Percentiles rank a stretch among this genome's conserved stretches.
Conservation (phyloP, 1,140 invertebrate species). For the Ceratina calcarata region DNA sequence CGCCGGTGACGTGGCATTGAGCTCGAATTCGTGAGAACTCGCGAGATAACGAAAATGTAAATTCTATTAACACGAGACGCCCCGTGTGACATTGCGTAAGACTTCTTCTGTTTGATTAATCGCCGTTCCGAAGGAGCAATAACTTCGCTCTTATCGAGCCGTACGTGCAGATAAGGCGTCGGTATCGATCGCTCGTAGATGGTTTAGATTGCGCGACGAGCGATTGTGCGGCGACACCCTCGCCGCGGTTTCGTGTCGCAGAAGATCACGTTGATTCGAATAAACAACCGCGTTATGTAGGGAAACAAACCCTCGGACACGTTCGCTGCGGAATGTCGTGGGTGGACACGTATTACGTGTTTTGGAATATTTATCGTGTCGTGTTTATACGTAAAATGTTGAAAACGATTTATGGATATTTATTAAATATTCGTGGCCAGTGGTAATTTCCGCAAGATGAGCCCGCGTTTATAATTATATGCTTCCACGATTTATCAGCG, state of each 20-base stretch:
- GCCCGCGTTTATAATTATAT: too few species aligned
- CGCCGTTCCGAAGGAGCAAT: neutral
- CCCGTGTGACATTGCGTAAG: neutral
- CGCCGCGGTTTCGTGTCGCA: neutral
- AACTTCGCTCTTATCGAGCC: neutral
- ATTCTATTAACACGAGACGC: neutral
- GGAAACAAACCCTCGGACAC: slow-evolving; percentile 56
- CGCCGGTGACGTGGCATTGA: neutral
- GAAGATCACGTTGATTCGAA: slow-evolving; percentile 27
- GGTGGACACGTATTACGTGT: slow-evolving; percentile 5
- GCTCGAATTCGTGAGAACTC: neutral
- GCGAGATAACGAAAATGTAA: neutral
- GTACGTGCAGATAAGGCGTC: neutral
- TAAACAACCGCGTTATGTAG: slow-evolving; percentile 62
- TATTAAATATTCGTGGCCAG: neutral
- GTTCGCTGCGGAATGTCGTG: neutral
- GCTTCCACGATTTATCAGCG: neutral
- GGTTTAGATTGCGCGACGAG: neutral
- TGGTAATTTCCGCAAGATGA: neutral
- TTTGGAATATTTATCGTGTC: slow-evolving; percentile 5
- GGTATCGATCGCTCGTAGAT: neutral
- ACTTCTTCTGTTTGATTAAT: slow-evolving; percentile 15
- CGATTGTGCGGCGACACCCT: slow-evolving; percentile 12
- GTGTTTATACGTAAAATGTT: too few species aligned
- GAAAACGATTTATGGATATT: neutral